Percentiles rank a stretch among this genome's conserved stretches.
Conservation (phyloP, 2,888 invertebrate species). For the Ametastegia equiseti region DNA sequence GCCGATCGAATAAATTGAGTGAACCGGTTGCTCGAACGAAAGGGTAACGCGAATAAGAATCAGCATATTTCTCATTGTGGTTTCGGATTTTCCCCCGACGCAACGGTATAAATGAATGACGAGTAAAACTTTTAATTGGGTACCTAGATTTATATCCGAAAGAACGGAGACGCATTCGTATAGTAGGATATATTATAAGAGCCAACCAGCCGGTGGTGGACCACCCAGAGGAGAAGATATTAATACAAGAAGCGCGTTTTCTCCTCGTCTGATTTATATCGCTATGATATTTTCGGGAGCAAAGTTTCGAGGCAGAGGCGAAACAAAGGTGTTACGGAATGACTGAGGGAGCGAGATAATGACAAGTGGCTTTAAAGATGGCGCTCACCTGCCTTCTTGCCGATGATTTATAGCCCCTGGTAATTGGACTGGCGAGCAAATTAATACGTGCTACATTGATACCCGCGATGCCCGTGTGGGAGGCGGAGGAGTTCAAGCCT, state of each 20-base stretch:
- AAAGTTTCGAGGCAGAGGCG: slow-evolving; percentile 57
- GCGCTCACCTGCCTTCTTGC: slow-evolving; percentile 12
- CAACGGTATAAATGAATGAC: not conserved
- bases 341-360: slow-evolving; percentile 47
- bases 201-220: not conserved
- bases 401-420: slow-evolving; percentile 52
- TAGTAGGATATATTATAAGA: too few relatives aligned
- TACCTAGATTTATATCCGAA: not conserved
- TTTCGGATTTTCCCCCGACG: not conserved
- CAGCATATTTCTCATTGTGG: not conserved
- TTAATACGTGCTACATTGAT: slow-evolving; percentile 48
- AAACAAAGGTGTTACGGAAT: slow-evolving; percentile 39
- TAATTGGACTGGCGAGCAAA: slow-evolving; percentile 52
- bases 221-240: slow-evolving; percentile 30
- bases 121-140: not conserved
- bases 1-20: too few relatives aligned
- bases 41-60: not conserved
- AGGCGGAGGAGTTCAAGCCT: not conserved
- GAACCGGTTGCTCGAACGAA: not conserved
- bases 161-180: not conserved
- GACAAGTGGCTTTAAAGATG: slow-evolving; percentile 44
- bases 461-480: not conserved
- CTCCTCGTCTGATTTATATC: slow-evolving; percentile 33
- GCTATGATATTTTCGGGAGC: slow-evolving; percentile 50
- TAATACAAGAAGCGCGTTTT: slow-evolving; percentile 18